Evolutionary conservation across 2,113 vertebrate genomes (phyloP), one percentile per base, ranked within the genome.

Genomic region (Aegithalos caudatus): DNA sequence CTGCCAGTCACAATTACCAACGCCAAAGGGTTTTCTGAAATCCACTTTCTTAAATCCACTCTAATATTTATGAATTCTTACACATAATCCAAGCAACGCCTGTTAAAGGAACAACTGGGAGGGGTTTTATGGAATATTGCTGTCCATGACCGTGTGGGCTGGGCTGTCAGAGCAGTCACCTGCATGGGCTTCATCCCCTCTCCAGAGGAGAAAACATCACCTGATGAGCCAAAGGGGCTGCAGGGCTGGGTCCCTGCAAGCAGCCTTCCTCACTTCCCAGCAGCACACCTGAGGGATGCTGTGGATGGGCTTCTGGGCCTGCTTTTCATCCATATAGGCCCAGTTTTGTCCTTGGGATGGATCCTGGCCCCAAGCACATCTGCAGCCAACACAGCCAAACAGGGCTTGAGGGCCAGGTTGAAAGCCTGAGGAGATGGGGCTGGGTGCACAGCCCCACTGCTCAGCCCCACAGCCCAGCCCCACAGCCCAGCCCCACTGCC

Each of bases 191-290:
- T 72, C 40, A 72, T 37, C 71, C 40, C 76, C 10, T 37, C 37
- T 64, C 33, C 51, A 44, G 60, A 45, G 44, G 15, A 20, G 29
- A 23, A 45, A 58, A 33, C 48, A 12, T 56, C 54, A 53, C 14
- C 42, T 73, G 79, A 61, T 1, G 23, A 53, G 15, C 31, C 28
- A 58, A 37, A 54, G 47, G 9, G 22, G 20, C 38, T 21, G 11
- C 20, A 31, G 51, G 33, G 18, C 33, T 0, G 0, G 14, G 35
- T 37, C 47, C 38, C 7, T 17, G n/a, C 42, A 19, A 21, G 25
- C n/a, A 64, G 22, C n/a, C 45, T 23, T 40, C 37, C 42, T 40
- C 23, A 29, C 29, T 31, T 51, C 61, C 27, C 37, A 50, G 12
- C 0, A 1, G 48, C n/a, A 77, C 40, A 13, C 6, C 0, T 2